Conservation (phyloP, 2,113 vertebrate genomes). For the cattle (Bos taurus) region DNA sequence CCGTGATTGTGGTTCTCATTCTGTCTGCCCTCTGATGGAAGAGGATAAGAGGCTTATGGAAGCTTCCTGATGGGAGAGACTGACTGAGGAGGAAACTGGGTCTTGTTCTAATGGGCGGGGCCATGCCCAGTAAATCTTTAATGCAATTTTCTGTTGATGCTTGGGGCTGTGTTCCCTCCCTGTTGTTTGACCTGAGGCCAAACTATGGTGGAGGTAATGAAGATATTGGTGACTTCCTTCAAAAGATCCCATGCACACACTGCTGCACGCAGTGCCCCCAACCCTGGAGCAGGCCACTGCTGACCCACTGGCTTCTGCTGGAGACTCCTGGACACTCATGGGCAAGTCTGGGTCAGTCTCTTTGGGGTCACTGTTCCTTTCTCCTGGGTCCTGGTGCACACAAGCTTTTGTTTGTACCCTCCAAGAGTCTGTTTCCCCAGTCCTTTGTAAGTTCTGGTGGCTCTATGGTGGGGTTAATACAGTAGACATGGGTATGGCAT, state of each 20-base stretch:
- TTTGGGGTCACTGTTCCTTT: neutral
- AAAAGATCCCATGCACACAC: neutral
- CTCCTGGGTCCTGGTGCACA: neutral
- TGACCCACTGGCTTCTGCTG: neutral
- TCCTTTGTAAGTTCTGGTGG: neutral
- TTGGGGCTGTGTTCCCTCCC: neutral
- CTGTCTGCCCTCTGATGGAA: neutral
- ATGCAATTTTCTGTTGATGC: too few relatives aligned
- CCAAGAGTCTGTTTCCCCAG: neutral
- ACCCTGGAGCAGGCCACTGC: neutral
- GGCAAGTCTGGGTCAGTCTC: neutral
- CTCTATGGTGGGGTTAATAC: neutral
- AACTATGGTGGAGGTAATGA: neutral
- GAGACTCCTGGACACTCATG: neutral
- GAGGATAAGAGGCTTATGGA: neutral
- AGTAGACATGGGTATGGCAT: neutral
- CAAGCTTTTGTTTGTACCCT: neutral
- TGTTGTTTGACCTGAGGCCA: neutral
- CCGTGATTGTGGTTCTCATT: neutral
- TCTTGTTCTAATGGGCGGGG: neutral
- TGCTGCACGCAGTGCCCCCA: neutral
- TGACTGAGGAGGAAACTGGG: neutral
- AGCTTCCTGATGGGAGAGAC: neutral
- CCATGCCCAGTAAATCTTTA: neutral
- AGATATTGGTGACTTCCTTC: neutral